phyloP scores from a whole-genome alignment of 2,797 vertebrate genomes.

The Mionectes olivaceus region DNA sequence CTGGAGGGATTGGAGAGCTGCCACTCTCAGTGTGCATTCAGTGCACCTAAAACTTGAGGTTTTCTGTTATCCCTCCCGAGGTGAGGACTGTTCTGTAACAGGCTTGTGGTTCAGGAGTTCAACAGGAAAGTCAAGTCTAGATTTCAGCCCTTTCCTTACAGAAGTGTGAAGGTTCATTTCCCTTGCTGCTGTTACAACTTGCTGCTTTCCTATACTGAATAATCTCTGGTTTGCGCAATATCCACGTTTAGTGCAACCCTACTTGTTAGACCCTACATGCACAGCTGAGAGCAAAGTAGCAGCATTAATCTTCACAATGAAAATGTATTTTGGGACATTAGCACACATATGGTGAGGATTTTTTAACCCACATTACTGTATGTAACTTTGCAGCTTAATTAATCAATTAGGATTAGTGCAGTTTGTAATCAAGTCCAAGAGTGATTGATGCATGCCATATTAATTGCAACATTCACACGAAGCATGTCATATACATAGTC shows the following conservation, averaged over 20 bases:
- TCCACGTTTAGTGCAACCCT: not conserved
- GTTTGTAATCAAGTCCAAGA: slow-evolving; percentile 63
- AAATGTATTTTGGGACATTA: slow-evolving; percentile 46
- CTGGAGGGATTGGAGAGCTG: not conserved
- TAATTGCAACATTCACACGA: slow-evolving; percentile 60
- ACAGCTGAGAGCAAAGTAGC: not conserved
- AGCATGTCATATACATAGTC: slow-evolving; percentile 48
- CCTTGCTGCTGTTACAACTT: not conserved
- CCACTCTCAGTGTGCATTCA: not conserved
- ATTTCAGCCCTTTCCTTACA: not conserved
- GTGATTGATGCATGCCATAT: slow-evolving; percentile 58
- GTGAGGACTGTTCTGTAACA: not conserved
- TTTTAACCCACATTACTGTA: slow-evolving; percentile 36
- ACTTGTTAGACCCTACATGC: not conserved
- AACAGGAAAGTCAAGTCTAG: not conserved
- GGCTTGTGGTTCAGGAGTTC: not conserved
- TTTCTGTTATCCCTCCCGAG: not conserved
- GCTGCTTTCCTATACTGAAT: not conserved
- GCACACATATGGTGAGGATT: slow-evolving; percentile 30
- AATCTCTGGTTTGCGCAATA: not conserved
- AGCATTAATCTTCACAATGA: slow-evolving; percentile 6
- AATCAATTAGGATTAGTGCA: slow-evolving; percentile 63
- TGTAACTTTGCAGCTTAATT: slow-evolving; percentile 54
- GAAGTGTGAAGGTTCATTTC: not conserved
- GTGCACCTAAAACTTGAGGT: not conserved